Evolutionary conservation across 2,797 vertebrate species (phyloP).

Genomic region (Cirrhinus mrigala): DNA sequence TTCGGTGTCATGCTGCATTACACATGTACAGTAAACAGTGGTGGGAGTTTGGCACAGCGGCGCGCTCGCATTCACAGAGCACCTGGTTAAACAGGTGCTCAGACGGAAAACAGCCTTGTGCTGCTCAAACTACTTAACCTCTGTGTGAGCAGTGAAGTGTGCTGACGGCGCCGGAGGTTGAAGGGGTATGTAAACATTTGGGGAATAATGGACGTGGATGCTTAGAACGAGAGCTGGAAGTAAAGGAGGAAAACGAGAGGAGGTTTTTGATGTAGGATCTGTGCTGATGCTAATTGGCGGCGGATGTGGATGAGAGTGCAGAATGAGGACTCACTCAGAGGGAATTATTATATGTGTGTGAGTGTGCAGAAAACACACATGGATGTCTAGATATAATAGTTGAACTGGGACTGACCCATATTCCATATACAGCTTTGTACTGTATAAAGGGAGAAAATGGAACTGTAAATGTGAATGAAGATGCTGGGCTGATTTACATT

Average conservation of each 20-base stretch:
- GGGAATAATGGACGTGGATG: conserved; percentile 18
- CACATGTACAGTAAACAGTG: conserved; percentile 8
- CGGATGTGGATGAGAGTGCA: conserved; percentile 1
- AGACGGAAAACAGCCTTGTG: not conserved
- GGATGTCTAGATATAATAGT: conserved; percentile 12
- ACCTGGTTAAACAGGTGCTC: conserved; percentile 41
- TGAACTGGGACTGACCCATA: conserved; percentile 19
- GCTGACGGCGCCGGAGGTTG: not conserved
- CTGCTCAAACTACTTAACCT: conserved; percentile 30
- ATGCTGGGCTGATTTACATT: not conserved
- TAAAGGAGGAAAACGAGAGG: not conserved
- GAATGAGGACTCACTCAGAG: conserved; percentile 22
- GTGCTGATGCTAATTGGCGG: conserved; percentile 18
- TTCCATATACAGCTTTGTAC: conserved; percentile 1
- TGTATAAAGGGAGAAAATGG: not conserved
- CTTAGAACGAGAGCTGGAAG: not conserved
- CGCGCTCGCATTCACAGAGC: not conserved
- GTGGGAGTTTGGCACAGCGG: conserved; percentile 11
- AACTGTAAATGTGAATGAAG: not conserved
- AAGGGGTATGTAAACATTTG: conserved; percentile 23
- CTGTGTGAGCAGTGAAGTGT: conserved; percentile 27
- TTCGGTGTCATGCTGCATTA: conserved; percentile 18
- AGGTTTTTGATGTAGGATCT: not conserved
- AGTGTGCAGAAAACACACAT: conserved; percentile 2
- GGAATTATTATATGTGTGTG: conserved; percentile 35